Evolutionary conservation across 2,797 vertebrate species (phyloP), one percentile per base, ranked within the genome.

Genomic region (Saxicola maurus): DNA sequence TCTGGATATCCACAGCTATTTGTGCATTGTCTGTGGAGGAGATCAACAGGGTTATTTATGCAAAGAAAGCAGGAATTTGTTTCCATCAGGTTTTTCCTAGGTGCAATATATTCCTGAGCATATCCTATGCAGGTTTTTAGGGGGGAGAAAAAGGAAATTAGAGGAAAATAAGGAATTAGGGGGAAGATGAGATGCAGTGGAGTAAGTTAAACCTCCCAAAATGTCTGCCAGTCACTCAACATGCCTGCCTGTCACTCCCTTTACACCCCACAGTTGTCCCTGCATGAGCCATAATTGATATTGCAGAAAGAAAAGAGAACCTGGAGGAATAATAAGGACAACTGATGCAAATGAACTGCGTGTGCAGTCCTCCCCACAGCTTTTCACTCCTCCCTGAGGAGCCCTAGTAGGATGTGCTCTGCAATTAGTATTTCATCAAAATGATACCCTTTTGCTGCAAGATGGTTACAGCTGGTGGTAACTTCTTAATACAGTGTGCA

Each of bases 391-490:
- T 87, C 80, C 60, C 83, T 0, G 6, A 69, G 77, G 67, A 91
- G 52, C 45, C 33, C 1, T 67, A 30, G 31, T 37, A 82, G 56
- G 53, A 88, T 74, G 40, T 88, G 56, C 77, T 93, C 45, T 89
- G 80, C 87, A 92, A 86, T 94, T 89, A 86, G 74, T 66, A 21
- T 83, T 87, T 89, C 48, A 83, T 83, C 5, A 3, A 76, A 90
- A 77, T 79, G 1, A 79, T 60, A 77, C 67, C 25, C 72, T 74
- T 83, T 72, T 60, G 10, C 72, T 82, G 56, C 2, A 7, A 51
- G 80, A 38, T 28, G 38, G 25, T 75, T 93, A 35, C 62, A 62
- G 82, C 48, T 90, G 40, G 53, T 86, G 59, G 45, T 69, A 52
- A 23, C 67, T 75, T 81, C 80, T 91, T 89, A 83, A 86, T 53